phyloP scores from a whole-genome alignment of 2,888 invertebrate genomes.

The Acrocera orbiculus region DNA sequence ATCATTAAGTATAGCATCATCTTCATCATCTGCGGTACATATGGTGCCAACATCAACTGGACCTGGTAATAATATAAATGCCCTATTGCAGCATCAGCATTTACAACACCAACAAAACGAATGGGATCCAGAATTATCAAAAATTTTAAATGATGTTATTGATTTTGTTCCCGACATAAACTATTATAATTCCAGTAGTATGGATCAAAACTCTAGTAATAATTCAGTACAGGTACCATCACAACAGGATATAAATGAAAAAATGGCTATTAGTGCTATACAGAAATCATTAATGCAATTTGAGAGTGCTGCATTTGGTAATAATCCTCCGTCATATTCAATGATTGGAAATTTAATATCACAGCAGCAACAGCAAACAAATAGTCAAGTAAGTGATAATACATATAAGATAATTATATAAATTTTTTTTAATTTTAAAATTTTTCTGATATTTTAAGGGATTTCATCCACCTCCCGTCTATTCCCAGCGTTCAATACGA shows the following conservation, averaged over 20 bases:
- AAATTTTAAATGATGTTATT: conserved; percentile 70
- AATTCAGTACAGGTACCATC: conserved; percentile 18
- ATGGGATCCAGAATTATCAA: conserved; percentile 55
- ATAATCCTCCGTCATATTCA: conserved; percentile 23
- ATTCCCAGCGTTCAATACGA: conserved; percentile 21
- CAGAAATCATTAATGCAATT: conserved; percentile 80
- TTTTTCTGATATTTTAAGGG: conserved; percentile 13
- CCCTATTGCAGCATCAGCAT: conserved; percentile 20
- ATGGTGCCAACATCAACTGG: conserved; percentile 9
- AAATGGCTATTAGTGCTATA: conserved; percentile 74
- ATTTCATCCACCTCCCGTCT: conserved; percentile 29
- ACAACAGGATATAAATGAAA: conserved; percentile 38
- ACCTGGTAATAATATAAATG: conserved; percentile 2
- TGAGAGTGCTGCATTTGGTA: conserved; percentile 38
- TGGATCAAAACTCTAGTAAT: conserved; percentile 21
- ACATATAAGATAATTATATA: not conserved
- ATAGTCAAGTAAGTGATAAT: conserved; percentile 7
- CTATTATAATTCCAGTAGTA: conserved; percentile 13
- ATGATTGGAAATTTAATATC: conserved; percentile 14
- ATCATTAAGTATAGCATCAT: conserved; percentile 10
- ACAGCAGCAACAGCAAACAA: conserved; percentile 18
- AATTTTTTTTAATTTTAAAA: not conserved
- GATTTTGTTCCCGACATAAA: conserved; percentile 56
- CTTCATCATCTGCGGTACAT: conserved; percentile 8
- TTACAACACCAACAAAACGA: conserved; percentile 18